Evolutionary conservation across 2,888 invertebrate species (phyloP).

Genomic region (Dimorphilus gyrociliatus): DNA sequence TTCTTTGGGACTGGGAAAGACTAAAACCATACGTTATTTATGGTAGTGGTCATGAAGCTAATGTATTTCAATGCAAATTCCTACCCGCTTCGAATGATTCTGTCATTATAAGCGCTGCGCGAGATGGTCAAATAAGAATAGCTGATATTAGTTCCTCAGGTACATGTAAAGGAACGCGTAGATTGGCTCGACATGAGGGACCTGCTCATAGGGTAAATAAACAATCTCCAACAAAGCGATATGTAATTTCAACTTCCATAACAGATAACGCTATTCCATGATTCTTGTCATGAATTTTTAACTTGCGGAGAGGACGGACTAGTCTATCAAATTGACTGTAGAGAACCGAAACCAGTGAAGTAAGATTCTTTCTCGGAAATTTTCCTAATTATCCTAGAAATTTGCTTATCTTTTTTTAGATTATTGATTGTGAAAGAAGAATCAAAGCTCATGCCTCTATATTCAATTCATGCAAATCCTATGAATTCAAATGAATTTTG

Average conservation of each 20-base stretch:
- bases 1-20: conserved; percentile 77
- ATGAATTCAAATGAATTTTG: conserved; percentile 57
- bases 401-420: conserved; percentile 17
- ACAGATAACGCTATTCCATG: conserved; percentile 52
- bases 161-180: conserved; percentile 45
- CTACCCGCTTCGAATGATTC: conserved; percentile 59
- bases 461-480: conserved; percentile 73
- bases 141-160: conserved; percentile 43
- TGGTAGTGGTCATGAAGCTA: conserved; percentile 64
- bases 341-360: conserved; percentile 51
- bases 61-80: conserved; percentile 73
- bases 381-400: no score
- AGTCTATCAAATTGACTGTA: conserved; percentile 63
- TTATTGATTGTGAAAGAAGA: conserved; percentile 40
- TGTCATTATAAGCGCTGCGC: conserved; percentile 68
- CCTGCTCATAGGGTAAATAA: conserved; percentile 58
- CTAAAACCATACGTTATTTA: conserved; percentile 50
- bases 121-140: conserved; percentile 66
- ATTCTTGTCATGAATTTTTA: conserved; percentile 55
- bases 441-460: conserved; percentile 54
- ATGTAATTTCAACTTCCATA: conserved; percentile 4
- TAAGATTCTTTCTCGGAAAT: no score
- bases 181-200: conserved; percentile 52
- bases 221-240: no score
- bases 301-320: conserved; percentile 77